phyloP scores from a whole-genome alignment of 2,113 vertebrate species.

The Sterrhoptilus dennistouni region DNA sequence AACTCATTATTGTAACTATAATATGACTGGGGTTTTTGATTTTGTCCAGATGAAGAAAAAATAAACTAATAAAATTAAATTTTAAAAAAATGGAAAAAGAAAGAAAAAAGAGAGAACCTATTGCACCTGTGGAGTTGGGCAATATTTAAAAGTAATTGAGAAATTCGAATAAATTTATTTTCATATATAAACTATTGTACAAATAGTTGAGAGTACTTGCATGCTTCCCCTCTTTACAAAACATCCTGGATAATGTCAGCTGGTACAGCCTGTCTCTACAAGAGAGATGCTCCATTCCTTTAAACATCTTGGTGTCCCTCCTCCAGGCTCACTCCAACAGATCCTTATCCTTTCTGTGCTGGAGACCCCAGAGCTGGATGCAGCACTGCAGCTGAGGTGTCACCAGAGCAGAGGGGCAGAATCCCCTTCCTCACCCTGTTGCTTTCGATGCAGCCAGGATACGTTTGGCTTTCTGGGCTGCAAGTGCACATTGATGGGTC shows the following conservation, averaged over 20 bases:
- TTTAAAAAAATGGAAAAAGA: not conserved
- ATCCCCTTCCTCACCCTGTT: no score
- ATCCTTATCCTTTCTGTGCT: not conserved
- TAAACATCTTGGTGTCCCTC: not conserved
- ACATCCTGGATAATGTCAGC: not conserved
- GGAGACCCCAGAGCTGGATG: not conserved
- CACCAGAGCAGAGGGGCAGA: not conserved
- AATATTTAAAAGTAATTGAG: not conserved
- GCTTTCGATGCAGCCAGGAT: not conserved
- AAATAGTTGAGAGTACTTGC: not conserved
- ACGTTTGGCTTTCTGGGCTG: not conserved
- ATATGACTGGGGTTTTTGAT: not conserved
- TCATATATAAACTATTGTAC: not conserved
- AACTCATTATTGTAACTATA: not conserved
- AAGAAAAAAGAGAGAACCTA: not conserved
- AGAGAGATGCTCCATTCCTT: not conserved
- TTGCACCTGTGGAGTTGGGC: not conserved
- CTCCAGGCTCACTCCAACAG: rapidly evolving
- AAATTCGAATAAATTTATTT: not conserved
- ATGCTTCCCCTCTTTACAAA: not conserved
- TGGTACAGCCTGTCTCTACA: not conserved
- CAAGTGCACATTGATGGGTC: not conserved
- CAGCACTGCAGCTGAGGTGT: not conserved
- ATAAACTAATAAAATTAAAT: not conserved
- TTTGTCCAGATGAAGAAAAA: not conserved